phyloP scores from a whole-genome alignment of 2,113 vertebrate species.

The Shinisaurus crocodilurus region DNA sequence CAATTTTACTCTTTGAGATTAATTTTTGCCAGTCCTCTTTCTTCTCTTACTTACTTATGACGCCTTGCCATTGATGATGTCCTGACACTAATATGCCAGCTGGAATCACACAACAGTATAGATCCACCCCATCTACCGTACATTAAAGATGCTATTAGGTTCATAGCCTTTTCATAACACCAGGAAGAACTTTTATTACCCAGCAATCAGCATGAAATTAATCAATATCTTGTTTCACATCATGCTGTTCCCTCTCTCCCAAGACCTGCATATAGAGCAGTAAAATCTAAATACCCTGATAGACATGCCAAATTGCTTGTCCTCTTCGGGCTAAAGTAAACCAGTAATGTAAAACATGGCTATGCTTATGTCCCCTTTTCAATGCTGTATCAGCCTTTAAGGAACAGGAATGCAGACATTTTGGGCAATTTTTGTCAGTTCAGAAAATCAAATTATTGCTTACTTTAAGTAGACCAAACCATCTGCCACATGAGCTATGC shows the following conservation, averaged over 20 bases:
- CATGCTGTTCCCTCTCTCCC: background rate
- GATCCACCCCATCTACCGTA: background rate
- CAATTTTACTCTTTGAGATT: slow-evolving; percentile 20
- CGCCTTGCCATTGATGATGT: background rate
- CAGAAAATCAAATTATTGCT: background rate
- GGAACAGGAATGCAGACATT: background rate
- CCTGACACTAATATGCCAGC: slow-evolving; percentile 19
- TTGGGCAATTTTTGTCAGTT: accelerated
- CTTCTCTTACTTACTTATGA: background rate
- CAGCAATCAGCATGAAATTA: slow-evolving; percentile 34
- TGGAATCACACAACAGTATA: background rate
- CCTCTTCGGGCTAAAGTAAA: slow-evolving; percentile 24
- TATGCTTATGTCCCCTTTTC: background rate
- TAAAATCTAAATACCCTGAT: background rate
- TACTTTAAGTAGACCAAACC: background rate
- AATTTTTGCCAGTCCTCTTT: background rate
- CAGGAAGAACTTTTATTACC: slow-evolving; percentile 30
- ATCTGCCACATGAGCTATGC: background rate
- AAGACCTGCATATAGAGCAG: background rate
- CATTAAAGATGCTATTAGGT: slow-evolving; percentile 9
- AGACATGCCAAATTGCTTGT: background rate
- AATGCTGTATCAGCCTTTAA: background rate
- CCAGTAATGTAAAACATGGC: background rate
- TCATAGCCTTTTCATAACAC: slow-evolving; percentile 29
- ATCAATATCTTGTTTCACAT: slow-evolving; percentile 21